Percentiles rank a stretch among this genome's conserved stretches.
Evolutionary conservation across 2,113 vertebrate species (phyloP).

Genomic region (Phoenicopterus ruber): DNA sequence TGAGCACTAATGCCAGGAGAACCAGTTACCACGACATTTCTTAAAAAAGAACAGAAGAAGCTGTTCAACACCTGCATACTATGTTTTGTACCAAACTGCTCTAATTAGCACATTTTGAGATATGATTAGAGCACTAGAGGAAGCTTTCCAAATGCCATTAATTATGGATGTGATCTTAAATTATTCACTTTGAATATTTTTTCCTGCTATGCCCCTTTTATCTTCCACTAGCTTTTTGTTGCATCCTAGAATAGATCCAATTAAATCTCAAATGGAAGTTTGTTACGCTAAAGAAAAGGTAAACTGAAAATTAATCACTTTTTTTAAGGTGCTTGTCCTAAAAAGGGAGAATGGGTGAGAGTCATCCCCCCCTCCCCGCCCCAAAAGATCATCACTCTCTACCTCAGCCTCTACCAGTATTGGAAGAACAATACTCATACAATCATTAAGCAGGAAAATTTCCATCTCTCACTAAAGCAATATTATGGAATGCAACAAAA

Average conservation of each 20-base stretch:
- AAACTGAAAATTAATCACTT: conserved; percentile 58
- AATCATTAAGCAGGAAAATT: background rate
- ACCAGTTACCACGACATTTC: background rate
- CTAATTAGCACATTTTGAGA: conserved; percentile 75
- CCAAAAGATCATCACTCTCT: background rate
- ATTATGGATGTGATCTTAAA: conserved; percentile 79
- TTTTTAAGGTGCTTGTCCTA: background rate
- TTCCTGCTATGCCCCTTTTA: conserved; percentile 67
- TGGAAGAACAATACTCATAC: background rate
- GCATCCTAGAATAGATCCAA: conserved; percentile 64
- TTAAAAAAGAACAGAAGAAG: conserved; percentile 19
- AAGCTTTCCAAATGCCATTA: conserved; percentile 74
- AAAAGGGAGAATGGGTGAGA: background rate
- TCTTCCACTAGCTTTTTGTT: conserved; percentile 70
- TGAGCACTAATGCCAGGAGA: background rate
- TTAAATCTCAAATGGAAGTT: conserved; percentile 60
- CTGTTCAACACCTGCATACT: conserved; percentile 65
- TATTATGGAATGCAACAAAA: background rate
- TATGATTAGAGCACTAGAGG: conserved; percentile 72
- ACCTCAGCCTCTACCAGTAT: background rate
- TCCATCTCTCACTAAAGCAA: background rate
- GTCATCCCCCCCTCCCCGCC: background rate
- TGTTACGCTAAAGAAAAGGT: conserved; percentile 62
- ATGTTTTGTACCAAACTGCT: conserved; percentile 67
- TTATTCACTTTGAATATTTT: conserved; percentile 76